Conservation (phyloP, 2,113 vertebrate species). For the Strix aluco region DNA sequence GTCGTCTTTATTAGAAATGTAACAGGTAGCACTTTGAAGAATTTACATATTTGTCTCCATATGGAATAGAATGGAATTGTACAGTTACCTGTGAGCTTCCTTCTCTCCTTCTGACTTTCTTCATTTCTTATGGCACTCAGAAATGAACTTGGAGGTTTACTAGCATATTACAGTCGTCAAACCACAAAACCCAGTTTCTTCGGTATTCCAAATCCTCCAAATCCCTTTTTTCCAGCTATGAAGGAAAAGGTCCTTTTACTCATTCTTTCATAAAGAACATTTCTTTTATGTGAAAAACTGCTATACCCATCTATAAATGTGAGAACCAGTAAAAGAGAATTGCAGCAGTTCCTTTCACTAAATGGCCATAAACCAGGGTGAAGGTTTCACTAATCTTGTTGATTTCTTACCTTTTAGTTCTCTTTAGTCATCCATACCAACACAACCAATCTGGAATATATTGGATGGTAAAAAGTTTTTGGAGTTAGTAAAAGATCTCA, state of each 20-base stretch:
- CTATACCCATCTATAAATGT: not conserved
- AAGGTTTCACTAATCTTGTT: conserved; percentile 7
- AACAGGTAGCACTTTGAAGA: not conserved
- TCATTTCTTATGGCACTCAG: not conserved
- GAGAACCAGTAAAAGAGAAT: conserved; percentile 18
- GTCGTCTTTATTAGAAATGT: not conserved
- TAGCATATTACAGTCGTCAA: not conserved
- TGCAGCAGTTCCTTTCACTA: not conserved
- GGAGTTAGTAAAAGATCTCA: not conserved
- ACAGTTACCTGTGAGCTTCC: not conserved
- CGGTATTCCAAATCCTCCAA: not conserved
- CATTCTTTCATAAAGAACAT: not conserved
- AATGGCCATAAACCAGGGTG: not conserved
- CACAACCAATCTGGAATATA: not conserved
- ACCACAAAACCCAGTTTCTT: not conserved
- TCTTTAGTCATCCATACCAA: not conserved
- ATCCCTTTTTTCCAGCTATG: not conserved
- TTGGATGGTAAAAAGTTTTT: not conserved
- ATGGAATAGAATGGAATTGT: not conserved
- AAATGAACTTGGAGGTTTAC: not conserved
- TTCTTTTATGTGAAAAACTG: not conserved
- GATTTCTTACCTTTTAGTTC: not conserved
- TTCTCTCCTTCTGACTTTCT: not conserved
- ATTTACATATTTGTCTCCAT: not conserved
- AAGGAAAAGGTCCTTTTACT: not conserved